phyloP scores from a whole-genome alignment of 37 sponge, comb jelly and placozoan species.

The Hexactinellida sp. region DNA sequence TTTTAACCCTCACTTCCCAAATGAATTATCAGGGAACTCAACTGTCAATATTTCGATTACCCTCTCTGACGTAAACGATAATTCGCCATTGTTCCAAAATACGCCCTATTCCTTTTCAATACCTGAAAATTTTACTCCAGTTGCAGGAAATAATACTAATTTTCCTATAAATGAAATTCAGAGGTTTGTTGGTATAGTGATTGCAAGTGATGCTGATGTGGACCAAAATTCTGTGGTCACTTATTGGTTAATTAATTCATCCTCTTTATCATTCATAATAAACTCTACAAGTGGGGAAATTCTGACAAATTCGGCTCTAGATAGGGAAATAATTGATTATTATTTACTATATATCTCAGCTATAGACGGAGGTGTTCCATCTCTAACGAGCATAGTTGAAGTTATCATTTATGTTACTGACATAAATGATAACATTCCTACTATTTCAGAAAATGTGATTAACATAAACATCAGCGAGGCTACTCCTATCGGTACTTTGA shows the following conservation, averaged over 20 bases:
- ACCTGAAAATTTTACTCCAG: neutral
- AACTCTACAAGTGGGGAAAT: conserved; percentile 12
- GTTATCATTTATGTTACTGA: neutral
- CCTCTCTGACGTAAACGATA: neutral
- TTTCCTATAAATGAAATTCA: neutral
- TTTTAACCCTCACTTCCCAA: neutral
- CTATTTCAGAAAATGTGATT: neutral
- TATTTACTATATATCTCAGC: neutral
- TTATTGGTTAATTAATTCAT: neutral
- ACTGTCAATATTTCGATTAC: neutral
- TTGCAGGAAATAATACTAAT: neutral
- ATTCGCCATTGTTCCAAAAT: neutral
- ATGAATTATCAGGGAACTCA: neutral
- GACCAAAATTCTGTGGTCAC: conserved; percentile 1
- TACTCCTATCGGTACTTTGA: neutral
- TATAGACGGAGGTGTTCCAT: neutral
- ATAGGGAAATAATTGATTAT: neutral
- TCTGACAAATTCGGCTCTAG: neutral
- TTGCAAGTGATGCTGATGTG: conserved; percentile 31
- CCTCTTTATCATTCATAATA: neutral
- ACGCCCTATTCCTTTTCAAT: neutral
- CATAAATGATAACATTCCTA: neutral
- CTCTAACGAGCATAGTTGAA: neutral
- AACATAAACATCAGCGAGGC: neutral
- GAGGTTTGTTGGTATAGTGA: conserved; percentile 20